Evolutionary conservation across 2,797 vertebrate genomes (phyloP).

Genomic region (Amniataba percoides): DNA sequence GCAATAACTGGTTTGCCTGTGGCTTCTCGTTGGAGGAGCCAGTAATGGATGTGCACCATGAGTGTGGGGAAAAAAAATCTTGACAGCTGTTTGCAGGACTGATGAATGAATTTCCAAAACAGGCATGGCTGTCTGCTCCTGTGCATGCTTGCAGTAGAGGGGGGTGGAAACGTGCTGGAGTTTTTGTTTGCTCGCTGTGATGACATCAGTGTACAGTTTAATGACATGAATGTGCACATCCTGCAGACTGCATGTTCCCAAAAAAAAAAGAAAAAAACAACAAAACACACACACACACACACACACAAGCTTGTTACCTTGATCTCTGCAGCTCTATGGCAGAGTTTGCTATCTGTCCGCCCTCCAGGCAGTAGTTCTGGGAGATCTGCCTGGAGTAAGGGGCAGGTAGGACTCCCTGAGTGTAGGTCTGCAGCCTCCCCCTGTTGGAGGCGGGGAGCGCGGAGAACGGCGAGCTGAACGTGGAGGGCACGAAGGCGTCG

Average conservation of each 20-base stretch:
- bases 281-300: background rate
- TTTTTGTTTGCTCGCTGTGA: background rate
- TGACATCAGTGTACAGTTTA: conserved; percentile 22
- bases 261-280: too few species aligned
- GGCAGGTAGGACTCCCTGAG: conserved; percentile 92
- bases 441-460: conserved; percentile 84
- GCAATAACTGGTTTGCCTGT: background rate
- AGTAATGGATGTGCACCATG: background rate
- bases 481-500: conserved; percentile 83
- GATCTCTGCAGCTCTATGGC: conserved; percentile 93
- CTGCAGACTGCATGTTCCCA: conserved; percentile 34
- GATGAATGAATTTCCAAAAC: background rate
- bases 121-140: background rate
- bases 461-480: conserved; percentile 85
- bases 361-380: conserved; percentile 89
- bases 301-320: conserved; percentile 82
- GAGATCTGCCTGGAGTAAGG: conserved; percentile 87
- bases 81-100: conserved; percentile 2
- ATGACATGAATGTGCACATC: conserved; percentile 25
- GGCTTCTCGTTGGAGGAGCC: background rate
- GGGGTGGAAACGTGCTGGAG: background rate
- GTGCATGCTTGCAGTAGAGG: background rate
- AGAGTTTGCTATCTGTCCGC: conserved; percentile 85
- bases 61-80: background rate
- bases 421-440: conserved; percentile 95